A percentile compares a stretch with the other conserved stretches of the same genome.
phyloP scores from a whole-genome alignment of 1,140 invertebrate species.

The Macrobrachium rosenbergii region DNA sequence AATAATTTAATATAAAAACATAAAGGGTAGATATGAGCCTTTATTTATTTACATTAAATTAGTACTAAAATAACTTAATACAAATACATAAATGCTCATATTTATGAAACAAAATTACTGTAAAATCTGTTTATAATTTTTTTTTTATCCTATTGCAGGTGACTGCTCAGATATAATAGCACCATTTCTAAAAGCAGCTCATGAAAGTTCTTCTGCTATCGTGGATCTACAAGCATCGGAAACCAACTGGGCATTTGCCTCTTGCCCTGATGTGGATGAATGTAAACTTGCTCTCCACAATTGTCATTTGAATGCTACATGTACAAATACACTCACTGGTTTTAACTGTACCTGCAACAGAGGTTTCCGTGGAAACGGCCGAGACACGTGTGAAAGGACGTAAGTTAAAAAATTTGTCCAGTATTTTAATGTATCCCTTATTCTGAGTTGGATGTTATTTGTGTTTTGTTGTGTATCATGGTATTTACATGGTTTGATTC shows the following conservation, averaged over 20 bases:
- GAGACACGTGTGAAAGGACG: slow-evolving; percentile 84
- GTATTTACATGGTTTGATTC: background rate
- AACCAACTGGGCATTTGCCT: slow-evolving; percentile 86
- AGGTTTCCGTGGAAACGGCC: slow-evolving; percentile 90
- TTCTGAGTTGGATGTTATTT: too few relatives aligned
- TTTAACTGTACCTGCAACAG: slow-evolving; percentile 86
- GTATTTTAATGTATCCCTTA: background rate
- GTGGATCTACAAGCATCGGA: slow-evolving; percentile 63
- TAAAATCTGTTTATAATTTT: background rate
- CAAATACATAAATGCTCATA: too few relatives aligned
- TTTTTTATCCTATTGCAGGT: background rate
- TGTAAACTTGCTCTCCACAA: slow-evolving; percentile 88
- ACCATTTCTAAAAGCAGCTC: slow-evolving; percentile 39
- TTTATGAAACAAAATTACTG: background rate
- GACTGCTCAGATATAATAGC: slow-evolving; percentile 15
- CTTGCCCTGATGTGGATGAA: slow-evolving; percentile 95
- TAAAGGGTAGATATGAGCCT: too few relatives aligned
- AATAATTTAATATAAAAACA: too few relatives aligned
- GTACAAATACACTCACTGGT: slow-evolving; percentile 91
- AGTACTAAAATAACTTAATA: too few relatives aligned
- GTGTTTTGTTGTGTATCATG: background rate
- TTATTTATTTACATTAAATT: too few relatives aligned
- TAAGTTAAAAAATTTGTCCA: slow-evolving; percentile 68
- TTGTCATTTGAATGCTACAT: slow-evolving; percentile 91
- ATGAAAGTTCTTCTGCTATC: slow-evolving; percentile 65